A percentile compares a stretch with the other conserved stretches of the same genome.
These are phyloP conservation scores for Galerucella pusilla DNA, from an alignment of 2,888 invertebrate species.

Conservation along the genomic window DNA sequence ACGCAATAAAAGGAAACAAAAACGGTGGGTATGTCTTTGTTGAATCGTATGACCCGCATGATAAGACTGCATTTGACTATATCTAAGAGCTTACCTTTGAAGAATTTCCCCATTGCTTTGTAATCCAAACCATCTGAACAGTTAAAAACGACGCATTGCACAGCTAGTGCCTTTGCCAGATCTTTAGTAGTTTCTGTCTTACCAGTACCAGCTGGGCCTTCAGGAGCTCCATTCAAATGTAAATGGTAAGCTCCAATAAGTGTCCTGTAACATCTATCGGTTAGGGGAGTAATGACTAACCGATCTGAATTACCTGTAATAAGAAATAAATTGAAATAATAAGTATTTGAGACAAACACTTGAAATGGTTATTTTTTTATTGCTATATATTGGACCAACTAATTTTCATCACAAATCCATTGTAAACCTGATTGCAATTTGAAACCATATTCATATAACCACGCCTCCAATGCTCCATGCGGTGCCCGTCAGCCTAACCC, in stretches of 20 bases:
- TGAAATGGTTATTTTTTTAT: no score
- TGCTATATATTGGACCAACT: no score
- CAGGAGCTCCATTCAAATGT: conserved; percentile 86
- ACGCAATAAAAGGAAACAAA: no score
- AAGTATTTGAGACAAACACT: no score
- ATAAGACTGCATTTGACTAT: no score
- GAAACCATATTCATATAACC: no score
- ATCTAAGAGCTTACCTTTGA: conserved; percentile 82
- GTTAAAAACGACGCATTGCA: conserved; percentile 90
- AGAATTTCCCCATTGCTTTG: conserved; percentile 87
- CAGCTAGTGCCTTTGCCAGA: conserved; percentile 90
- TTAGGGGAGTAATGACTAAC: conserved; percentile 80
- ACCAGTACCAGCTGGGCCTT: conserved; percentile 88
- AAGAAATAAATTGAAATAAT: not conserved
- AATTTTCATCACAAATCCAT: no score
- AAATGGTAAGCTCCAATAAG: conserved; percentile 85
- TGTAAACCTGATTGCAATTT: no score
- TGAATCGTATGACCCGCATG: no score
- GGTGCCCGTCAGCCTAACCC: no score
- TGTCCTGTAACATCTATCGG: conserved; percentile 85
- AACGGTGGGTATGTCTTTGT: no score
- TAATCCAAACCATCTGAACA: conserved; percentile 89
- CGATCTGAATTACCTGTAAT: conserved; percentile 74
- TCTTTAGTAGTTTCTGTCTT: conserved; percentile 95
- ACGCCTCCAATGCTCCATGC: no score